Evolutionary conservation across 2,113 vertebrate species (phyloP).

Genomic region (Brachyhypopomus occidentalis): DNA sequence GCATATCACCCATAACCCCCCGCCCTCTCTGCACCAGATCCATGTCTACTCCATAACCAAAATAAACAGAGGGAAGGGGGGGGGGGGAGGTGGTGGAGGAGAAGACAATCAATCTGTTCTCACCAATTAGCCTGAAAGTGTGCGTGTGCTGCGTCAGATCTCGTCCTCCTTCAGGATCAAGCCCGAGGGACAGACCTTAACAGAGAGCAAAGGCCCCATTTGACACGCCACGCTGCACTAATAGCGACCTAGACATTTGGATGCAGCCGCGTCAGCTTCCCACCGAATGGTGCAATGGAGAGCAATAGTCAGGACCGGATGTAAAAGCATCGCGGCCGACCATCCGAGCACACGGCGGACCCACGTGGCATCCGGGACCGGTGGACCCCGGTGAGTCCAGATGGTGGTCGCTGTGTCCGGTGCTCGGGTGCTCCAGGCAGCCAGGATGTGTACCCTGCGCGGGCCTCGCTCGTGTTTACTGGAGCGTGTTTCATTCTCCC

Average conservation of each 20-base stretch:
- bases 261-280: conserved; percentile 50
- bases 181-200: conserved; percentile 33
- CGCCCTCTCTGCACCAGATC: conserved; percentile 19
- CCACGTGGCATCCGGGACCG: conserved; percentile 31
- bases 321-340: conserved; percentile 43
- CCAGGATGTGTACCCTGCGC: conserved; percentile 31
- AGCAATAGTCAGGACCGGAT: conserved; percentile 57
- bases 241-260: conserved; percentile 45
- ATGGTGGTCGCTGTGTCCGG: no score
- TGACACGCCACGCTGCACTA: conserved; percentile 41
- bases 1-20: conserved; percentile 10
- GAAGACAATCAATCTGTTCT: conserved; percentile 35
- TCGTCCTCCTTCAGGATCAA: conserved; percentile 22
- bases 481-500: conserved; percentile 58
- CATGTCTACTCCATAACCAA: conserved; percentile 11
- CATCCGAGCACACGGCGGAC: conserved; percentile 32
- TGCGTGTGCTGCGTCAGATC: conserved; percentile 38
- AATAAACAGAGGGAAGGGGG: conserved; percentile 39
- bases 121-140: conserved; percentile 46
- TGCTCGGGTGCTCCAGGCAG: not conserved
- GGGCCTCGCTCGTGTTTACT: conserved; percentile 31
- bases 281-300: conserved; percentile 51
- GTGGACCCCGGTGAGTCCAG: not conserved
- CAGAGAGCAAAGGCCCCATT: conserved; percentile 38
- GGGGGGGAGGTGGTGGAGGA: conserved; percentile 3